phyloP scores from a whole-genome alignment of 2,888 invertebrate species.

The Nephrotoma appendiculata region DNA sequence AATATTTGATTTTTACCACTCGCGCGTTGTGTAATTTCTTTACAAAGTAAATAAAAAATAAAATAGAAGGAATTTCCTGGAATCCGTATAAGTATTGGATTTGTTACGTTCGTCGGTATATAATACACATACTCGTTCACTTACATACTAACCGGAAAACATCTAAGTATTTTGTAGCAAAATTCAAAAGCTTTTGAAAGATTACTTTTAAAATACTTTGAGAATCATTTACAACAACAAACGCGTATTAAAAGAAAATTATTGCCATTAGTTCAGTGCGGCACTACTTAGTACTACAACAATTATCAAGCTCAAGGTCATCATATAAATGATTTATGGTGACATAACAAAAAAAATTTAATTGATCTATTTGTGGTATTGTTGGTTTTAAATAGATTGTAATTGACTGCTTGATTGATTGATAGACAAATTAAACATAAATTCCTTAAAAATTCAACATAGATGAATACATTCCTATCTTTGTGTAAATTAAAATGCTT shows the following conservation, averaged over 20 bases:
- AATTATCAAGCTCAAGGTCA: not conserved
- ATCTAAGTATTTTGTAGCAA: not conserved
- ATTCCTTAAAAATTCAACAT: not conserved
- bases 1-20: not conserved
- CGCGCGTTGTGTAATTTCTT: not conserved
- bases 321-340: not conserved
- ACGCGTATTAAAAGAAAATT: not conserved
- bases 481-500: not conserved
- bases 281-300: not conserved
- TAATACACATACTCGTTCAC: not conserved
- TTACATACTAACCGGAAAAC: not conserved
- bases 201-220: too few species aligned
- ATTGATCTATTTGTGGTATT: not conserved
- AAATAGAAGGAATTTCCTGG: not conserved
- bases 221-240: not conserved
- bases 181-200: too few species aligned
- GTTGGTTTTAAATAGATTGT: not conserved
- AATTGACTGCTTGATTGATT: not conserved
- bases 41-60: not conserved
- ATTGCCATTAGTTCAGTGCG: not conserved
- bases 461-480: not conserved
- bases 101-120: not conserved
- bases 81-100: not conserved
- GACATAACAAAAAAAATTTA: not conserved
- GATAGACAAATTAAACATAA: not conserved